Evolutionary conservation across 2,888 invertebrate genomes (phyloP).

Genomic region (Nasonia oneida): DNA sequence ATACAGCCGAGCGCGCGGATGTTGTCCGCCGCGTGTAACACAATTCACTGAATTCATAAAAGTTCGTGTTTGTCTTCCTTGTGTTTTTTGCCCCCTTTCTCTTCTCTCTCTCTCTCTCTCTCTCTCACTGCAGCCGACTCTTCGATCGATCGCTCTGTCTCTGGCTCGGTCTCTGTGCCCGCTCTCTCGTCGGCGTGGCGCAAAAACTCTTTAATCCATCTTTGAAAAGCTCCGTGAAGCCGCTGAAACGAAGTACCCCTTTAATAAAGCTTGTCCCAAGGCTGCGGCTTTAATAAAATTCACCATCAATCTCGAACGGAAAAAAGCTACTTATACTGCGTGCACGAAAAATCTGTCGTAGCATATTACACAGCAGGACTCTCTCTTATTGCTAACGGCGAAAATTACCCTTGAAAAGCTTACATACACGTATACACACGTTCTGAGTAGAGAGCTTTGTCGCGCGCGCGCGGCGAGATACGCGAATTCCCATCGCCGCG

Average conservation of each 20-base stretch:
- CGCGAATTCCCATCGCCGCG: background rate
- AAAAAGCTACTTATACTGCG: background rate
- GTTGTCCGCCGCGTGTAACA: slow-evolving; percentile 13
- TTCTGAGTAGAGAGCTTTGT: background rate
- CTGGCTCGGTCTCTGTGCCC: no score
- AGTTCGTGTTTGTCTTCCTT: slow-evolving; percentile 38
- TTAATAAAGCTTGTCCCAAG: slow-evolving; percentile 11
- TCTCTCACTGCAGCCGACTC: background rate
- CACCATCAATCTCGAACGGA: background rate
- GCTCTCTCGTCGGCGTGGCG: no score
- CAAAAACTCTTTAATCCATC: slow-evolving; percentile 20
- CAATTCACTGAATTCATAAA: slow-evolving; percentile 40
- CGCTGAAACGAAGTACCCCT: background rate
- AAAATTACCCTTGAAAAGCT: background rate
- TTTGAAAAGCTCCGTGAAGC: slow-evolving; percentile 19
- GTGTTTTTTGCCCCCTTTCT: background rate
- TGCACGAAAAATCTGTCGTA: background rate
- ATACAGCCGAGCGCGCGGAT: background rate
- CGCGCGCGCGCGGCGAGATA: background rate
- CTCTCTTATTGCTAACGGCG: background rate
- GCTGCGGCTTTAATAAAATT: background rate
- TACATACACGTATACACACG: background rate
- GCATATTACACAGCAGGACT: background rate
- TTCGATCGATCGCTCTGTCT: background rate
- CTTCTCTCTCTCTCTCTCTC: background rate